Evolutionary conservation across 2,888 invertebrate genomes (phyloP).

Genomic region (Euproctis similis): DNA sequence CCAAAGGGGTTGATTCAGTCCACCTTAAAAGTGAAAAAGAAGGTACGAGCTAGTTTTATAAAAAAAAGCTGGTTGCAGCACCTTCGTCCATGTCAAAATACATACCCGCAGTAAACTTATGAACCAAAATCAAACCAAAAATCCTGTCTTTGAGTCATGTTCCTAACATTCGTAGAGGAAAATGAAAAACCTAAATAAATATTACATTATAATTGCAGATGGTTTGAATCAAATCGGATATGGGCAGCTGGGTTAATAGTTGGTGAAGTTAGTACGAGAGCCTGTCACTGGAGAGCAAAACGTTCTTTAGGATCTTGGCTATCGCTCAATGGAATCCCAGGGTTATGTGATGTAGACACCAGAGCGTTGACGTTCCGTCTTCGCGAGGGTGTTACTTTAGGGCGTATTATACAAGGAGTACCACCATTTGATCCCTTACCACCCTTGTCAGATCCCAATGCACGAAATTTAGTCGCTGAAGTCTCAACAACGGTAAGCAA

Average conservation of each 20-base stretch:
- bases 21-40: too few species aligned
- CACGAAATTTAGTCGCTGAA: conserved; percentile 90
- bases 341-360: conserved; percentile 95
- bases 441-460: conserved; percentile 85
- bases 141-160: too few species aligned
- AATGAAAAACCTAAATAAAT: too few species aligned
- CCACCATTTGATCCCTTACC: conserved; percentile 53
- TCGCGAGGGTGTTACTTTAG: conserved; percentile 89
- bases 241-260: conserved; percentile 96
- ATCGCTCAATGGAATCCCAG: conserved; percentile 84
- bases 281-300: conserved; percentile 92
- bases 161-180: too few species aligned
- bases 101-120: too few species aligned
- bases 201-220: too few species aligned
- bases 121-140: too few species aligned
- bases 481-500: conserved; percentile 86
- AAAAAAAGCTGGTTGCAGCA: too few species aligned
- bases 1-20: too few species aligned
- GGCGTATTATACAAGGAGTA: conserved; percentile 77
- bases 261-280: conserved; percentile 88
- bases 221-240: conserved; percentile 93
- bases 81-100: too few species aligned
- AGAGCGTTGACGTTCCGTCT: conserved; percentile 93
- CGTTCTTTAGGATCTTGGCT: conserved; percentile 92
- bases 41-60: too few species aligned